Conservation (phyloP, 2,113 vertebrate genomes). For the Prochilodus magdalenae region DNA sequence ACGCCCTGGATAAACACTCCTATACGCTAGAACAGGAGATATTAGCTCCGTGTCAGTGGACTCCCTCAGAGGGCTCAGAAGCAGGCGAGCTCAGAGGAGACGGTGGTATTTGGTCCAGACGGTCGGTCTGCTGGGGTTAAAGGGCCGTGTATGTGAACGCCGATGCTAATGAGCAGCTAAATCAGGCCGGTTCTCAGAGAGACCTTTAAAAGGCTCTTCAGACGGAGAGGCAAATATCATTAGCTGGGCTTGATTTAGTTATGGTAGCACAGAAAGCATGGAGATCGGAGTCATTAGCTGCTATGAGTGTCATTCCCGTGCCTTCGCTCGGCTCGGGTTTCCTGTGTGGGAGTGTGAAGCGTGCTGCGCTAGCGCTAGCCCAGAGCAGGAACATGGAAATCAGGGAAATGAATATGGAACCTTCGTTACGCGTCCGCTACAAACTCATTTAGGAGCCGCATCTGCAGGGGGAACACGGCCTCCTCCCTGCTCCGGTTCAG, state of each 20-base stretch:
- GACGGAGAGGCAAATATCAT: not conserved
- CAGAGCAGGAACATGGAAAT: conserved; percentile 1
- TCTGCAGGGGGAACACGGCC: too few relatives aligned
- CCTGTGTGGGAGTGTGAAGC: not conserved
- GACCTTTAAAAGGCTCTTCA: not conserved
- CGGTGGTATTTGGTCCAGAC: too few relatives aligned
- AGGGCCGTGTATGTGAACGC: too few relatives aligned
- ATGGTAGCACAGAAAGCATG: not conserved
- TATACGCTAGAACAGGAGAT: too few relatives aligned
- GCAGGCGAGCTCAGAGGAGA: too few relatives aligned
- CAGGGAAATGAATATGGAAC: conserved; percentile 2
- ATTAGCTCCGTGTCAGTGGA: too few relatives aligned
- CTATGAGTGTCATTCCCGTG: not conserved
- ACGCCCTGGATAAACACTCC: too few relatives aligned
- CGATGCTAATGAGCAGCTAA: too few relatives aligned
- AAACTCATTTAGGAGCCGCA: too few relatives aligned
- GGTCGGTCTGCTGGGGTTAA: too few relatives aligned
- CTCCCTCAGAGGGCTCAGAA: too few relatives aligned
- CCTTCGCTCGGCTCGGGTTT: not conserved
- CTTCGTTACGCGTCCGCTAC: not conserved
- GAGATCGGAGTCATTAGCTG: not conserved
- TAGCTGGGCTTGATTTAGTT: not conserved
- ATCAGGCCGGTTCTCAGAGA: not conserved
- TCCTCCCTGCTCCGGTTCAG: too few relatives aligned
- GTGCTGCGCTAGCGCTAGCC: not conserved